Percentiles rank a stretch among this genome's conserved stretches.
These are phyloP conservation scores for Callopanchax toddi DNA, from an alignment of 2,113 vertebrate genomes.

Conservation along the genomic window DNA sequence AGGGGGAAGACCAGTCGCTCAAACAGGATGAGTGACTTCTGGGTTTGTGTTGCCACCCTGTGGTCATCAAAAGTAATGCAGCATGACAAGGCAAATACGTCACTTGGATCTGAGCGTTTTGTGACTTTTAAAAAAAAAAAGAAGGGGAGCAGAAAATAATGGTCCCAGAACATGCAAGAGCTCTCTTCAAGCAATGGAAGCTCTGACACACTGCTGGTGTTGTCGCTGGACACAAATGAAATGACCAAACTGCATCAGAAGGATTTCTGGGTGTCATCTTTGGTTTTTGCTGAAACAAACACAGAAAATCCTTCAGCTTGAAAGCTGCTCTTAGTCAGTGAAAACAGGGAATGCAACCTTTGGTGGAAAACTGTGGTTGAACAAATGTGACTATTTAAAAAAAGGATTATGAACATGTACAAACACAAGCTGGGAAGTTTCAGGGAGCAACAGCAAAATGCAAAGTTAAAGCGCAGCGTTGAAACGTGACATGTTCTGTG, in stretches of 20 bases:
- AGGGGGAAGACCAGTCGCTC: neutral
- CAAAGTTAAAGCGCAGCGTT: neutral
- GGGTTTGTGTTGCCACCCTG: conserved; percentile 68
- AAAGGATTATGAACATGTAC: neutral
- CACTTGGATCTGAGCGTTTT: conserved; percentile 31
- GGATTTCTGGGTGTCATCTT: neutral
- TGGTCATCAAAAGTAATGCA: conserved; percentile 50
- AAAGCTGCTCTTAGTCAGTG: neutral
- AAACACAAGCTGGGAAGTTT: neutral
- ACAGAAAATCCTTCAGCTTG: neutral
- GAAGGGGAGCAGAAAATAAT: conserved; percentile 47
- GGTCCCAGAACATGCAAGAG: conserved; percentile 13
- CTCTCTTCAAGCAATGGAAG: conserved; percentile 7
- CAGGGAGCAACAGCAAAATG: neutral
- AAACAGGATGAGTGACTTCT: conserved; percentile 2
- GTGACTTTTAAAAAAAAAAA: conserved; percentile 44
- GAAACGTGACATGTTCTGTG: neutral
- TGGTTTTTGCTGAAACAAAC: conserved; percentile 2
- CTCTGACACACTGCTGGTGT: conserved; percentile 1
- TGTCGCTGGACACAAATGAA: conserved; percentile 13
- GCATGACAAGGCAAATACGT: conserved; percentile 22
- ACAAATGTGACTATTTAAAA: neutral
- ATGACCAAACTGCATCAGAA: neutral
- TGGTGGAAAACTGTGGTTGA: neutral
- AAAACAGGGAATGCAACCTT: neutral